Evolutionary conservation across 2,888 invertebrate species (phyloP).

Genomic region (Ectemnius cavifrons): DNA sequence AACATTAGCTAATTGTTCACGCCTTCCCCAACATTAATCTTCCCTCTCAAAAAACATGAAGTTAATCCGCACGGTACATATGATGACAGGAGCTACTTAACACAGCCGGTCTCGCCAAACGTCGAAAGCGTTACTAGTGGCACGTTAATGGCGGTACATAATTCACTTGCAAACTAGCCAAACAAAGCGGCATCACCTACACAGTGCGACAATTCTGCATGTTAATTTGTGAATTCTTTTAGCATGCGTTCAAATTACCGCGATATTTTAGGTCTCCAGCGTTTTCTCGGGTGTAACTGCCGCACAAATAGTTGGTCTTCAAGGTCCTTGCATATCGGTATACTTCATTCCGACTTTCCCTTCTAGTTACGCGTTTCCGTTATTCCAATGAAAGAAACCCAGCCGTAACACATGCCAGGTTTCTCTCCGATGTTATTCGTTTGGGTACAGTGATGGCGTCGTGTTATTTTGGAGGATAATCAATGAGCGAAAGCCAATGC

Average conservation of each 20-base stretch:
- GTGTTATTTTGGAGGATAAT: slow-evolving; percentile 26
- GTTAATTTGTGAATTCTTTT: no score
- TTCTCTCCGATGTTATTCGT: background rate
- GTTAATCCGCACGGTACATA: no score
- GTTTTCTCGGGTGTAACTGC: background rate
- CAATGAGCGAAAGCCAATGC: slow-evolving; percentile 34
- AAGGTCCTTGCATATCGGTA: background rate
- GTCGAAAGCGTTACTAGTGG: no score
- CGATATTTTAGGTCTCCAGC: background rate
- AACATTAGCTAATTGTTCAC: no score
- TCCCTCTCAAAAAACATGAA: no score
- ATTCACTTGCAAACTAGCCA: no score
- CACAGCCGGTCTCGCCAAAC: no score
- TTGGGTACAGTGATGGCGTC: background rate
- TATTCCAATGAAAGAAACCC: background rate
- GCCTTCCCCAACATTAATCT: no score
- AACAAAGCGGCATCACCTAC: no score
- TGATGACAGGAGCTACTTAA: no score
- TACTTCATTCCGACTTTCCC: background rate
- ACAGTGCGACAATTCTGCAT: no score
- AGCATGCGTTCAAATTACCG: slow-evolving; percentile 21
- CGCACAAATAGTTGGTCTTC: background rate
- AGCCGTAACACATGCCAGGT: background rate
- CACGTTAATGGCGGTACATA: no score
- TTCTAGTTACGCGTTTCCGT: background rate